Evolutionary conservation across 1,140 invertebrate species (phyloP), one percentile per base, ranked within the genome.

Genomic region (Thereuonema tuberculata): DNA sequence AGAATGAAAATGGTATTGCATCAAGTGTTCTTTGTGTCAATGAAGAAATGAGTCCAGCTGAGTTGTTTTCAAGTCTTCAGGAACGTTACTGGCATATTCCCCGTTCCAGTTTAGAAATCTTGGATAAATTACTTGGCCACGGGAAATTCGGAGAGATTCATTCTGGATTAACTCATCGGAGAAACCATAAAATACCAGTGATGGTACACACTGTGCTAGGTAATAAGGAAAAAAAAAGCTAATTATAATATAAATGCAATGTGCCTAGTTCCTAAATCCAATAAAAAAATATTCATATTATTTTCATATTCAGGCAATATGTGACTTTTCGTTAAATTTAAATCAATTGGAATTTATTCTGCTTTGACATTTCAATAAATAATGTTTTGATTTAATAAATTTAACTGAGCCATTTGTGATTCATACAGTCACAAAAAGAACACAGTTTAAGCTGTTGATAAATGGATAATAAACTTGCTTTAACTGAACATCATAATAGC

Each of bases 111-210:
- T 68, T 89, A 48, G 81, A 81, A 27, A 75, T 87, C 21, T 82
- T 85, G 65, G 77, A 80, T 1, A 76, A 81, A 65, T 68, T 86
- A n/a, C 72, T 86, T 29, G 82, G 82, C 1, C 72, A 82, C n/a
- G 86, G 87, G 23, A 78, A 78, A 63, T 91, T 85, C 73, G 87
- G 87, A 0, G 80, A 81, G 52, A 81, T 89, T 20, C 81, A 67
- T 3, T 62, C 63, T 56, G 68, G 67, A 12, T n/a, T 54, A 17
- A 62, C 65, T 23, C 43, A 55, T n/a, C 52, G 65, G 25, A 52
- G 58, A 23, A 59, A 61, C 23, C 43, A 65, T 14, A 27, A 60
- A 23, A 62, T 65, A 25, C 54, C 66, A 15, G 65, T 64, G 15
- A 46, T 63, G 15, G 55, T 69, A 1, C 65, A 69, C n/a, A 47